Evolutionary conservation across 2,113 vertebrate species (phyloP), one percentile per base, ranked within the genome.

Genomic region (Machaerirhynchus nigripectus): DNA sequence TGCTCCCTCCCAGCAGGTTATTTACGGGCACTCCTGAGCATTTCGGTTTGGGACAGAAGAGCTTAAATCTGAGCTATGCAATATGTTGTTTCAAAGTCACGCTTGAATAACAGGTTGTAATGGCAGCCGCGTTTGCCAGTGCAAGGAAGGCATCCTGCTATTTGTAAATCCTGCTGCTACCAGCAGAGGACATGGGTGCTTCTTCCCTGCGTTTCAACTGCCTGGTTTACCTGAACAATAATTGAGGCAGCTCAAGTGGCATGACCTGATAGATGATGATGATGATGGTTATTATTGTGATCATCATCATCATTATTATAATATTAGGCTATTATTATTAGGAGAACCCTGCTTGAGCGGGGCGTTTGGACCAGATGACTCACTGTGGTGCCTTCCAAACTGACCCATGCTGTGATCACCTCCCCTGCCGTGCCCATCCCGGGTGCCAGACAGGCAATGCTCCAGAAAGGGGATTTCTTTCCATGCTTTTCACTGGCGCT

Each of bases 141-240:
- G 35, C 20, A 76, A 91, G 77, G 39, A 92, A 55, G 37, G 63
- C 19, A 5, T 14, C 80, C 63, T 24, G 2, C 33, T 37, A 0
- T 40, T n/a, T 9, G 10, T 10, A 55, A 59, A 28, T 35, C 55
- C 13, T 20, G 31, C 46, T 59, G 31, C 63, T 33, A 0, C 93
- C 93, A 83, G 93, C 92, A 95, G 95, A 93, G 92, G 85, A 59
- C 87, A 30, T 17, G 30, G 42, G 23, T 64, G 85, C 68, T 69
- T 3, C 67, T 76, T 39, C n/a, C 16, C 2, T 26, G 24, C 7
- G 1, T 20, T 50, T 26, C 20, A 22, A 4, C n/a, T 42, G 55
- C 55, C 61, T 35, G 13, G 6, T 40, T 49, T 23, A 60, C 21
- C 44, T 50, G 18, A 55, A 39, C 33, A 11, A 7, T n/a, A 24